Conservation (phyloP, 2,888 invertebrate genomes). For the Euzophera pinguis region DNA sequence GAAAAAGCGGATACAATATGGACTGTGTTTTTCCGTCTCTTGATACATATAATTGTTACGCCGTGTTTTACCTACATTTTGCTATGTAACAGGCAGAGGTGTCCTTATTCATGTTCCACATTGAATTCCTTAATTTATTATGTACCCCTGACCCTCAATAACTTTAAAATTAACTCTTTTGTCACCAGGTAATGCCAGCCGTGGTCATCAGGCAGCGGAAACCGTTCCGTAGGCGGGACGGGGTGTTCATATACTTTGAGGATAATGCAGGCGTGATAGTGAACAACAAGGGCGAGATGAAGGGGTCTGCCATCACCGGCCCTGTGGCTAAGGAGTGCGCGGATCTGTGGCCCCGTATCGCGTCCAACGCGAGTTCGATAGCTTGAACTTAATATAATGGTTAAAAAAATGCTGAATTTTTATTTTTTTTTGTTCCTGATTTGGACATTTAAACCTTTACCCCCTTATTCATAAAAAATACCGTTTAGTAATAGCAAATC, state of each 20-base stretch:
- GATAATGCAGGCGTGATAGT: constrained; percentile 99
- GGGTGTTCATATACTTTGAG: constrained; percentile 99
- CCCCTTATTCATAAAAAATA: no score
- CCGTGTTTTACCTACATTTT: no score
- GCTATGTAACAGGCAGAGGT: no score
- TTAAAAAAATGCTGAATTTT: constrained; percentile 23
- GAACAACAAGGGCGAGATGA: constrained; percentile 99
- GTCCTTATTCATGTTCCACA: no score
- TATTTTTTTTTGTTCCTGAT: neutral
- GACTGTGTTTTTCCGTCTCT: no score
- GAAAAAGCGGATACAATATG: no score
- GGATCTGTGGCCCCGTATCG: constrained; percentile 99
- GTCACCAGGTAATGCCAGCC: constrained; percentile 95
- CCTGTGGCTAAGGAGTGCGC: constrained; percentile 99
- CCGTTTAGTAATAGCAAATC: no score
- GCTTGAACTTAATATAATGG: constrained; percentile 80
- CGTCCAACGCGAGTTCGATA: constrained; percentile 99
- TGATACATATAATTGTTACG: no score
- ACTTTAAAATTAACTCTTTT: neutral
- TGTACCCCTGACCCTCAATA: no score
- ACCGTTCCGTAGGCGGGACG: constrained; percentile 99
- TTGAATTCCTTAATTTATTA: no score
- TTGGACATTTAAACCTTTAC: no score
- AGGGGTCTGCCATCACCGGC: constrained; percentile 99
- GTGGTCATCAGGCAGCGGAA: constrained; percentile 99